Base-by-base conservation (phyloP, 1,140 invertebrate species). In the Brachionus koreanus region DNA sequence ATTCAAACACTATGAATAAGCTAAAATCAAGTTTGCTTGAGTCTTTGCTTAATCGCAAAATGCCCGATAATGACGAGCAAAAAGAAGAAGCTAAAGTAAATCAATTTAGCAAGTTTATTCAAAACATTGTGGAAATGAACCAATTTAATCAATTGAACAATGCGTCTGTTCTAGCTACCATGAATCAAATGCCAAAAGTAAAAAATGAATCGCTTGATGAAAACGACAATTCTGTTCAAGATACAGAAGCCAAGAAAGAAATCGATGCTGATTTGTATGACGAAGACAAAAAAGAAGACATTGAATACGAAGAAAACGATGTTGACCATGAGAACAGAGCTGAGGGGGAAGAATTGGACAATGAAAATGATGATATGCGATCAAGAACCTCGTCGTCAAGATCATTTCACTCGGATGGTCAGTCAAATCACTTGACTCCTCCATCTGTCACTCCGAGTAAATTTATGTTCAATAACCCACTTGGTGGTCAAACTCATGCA, bases 61-160 rank as follows among this genome's bases (percentile, higher is more conserved):
- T 79, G 49, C 69, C 69, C 25, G 65, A 69, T 9, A 9, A 16
- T 16, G 65, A 69, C n/a, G 37, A 74, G 0, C 13, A 0, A 39
- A 74, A 74, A 33, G 69, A 74, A 10, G 69, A 74, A 12, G 13
- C 65, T 7, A 69, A 79, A 39, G 16, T 63, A 7, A 79, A 79
- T 25, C 52, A 79, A 42, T 79, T 79, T 19, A 33, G 13, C 39
- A 79, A 79, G n/a, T 19, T 79, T 4, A 79, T 79, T 79, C 76
- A 79, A 42, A 79, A 79, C 12, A 61, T 79, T n/a, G 49, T 79
- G 4, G 76, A 79, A 79, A 79, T 79, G 76, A 79, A 79, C 33
- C 76, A 79, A 29, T 77, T 37, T 13, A 23, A 43, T 25, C 76
- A 79, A 42, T 37, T 65, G 16, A 39, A 37, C n/a, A 65, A 57